Evolutionary conservation across 2,113 vertebrate species (phyloP), one percentile per base, ranked within the genome.

Genomic region (Myotis lucifugus): DNA sequence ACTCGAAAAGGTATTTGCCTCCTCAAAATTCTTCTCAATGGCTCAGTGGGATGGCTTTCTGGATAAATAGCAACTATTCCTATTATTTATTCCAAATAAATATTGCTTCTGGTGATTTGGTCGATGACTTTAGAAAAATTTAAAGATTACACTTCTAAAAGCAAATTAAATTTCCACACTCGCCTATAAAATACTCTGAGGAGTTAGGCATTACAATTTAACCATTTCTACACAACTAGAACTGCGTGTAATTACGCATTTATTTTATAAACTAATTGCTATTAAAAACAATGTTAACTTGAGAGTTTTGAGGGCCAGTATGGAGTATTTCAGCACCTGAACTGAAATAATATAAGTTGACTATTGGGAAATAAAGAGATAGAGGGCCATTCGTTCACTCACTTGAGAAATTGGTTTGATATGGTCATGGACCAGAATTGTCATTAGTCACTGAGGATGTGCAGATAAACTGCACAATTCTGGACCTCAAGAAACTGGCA

Each of bases 41-140:
- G 19, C 27, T 85, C 21, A 29, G 7, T 78, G 11, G 34, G 8
- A 67, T 74, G 64, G 56, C 69, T 93, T 85, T 91, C 19, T 50
- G 40, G 73, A 74, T 85, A 84, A 78, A 84, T 67, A 66, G 9
- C 46, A 95, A 91, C 12, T 76, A 82, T 84, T 52, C 4, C 5
- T 88, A 23, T 50, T 86, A 76, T 56, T 88, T 88, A 25, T 59
- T n/a, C 25, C 19, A 93, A 86, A 40, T 66, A 92, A 90, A 64
- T n/a, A 79, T 59, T 66, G 4, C 64, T 93, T 92, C 21, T 14
- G 50, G 25, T 74, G 56, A 95, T 13, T 73, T 85, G 27, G 67
- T 67, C 3, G 67, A 59, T 2, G 67, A 85, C 90, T 87, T 95
- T 93, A 88, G 37, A 93, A 94, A 93, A 85, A 85, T 19, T 27